Percentiles rank a stretch among this genome's conserved stretches.
phyloP scores from a whole-genome alignment of 2,113 vertebrate species.

The Notothenia rossii region DNA sequence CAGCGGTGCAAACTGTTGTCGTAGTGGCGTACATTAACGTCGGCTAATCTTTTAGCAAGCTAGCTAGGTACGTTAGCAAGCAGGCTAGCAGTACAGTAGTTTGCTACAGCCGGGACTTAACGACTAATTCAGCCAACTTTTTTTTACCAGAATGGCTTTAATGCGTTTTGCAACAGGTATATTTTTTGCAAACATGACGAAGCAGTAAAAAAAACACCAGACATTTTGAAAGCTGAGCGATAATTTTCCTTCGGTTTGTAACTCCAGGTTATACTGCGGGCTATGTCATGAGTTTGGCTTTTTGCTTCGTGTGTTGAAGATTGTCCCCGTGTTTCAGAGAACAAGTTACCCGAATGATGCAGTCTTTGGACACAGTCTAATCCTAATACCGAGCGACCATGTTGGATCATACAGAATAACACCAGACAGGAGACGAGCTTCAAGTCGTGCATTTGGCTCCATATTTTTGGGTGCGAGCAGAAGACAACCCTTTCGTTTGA shows the following conservation, averaged over 20 bases:
- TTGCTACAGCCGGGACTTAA: conserved; percentile 7
- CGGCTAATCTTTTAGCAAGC: conserved; percentile 59
- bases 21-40: conserved; percentile 21
- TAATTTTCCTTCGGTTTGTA: background rate
- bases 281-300: conserved; percentile 37
- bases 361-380: conserved; percentile 47
- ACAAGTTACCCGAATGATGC: conserved; percentile 45
- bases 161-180: conserved; percentile 57
- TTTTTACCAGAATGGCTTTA: conserved; percentile 34
- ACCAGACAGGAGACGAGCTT: conserved; percentile 21
- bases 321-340: conserved; percentile 7
- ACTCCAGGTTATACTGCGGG: background rate
- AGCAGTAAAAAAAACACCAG: background rate
- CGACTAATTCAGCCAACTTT: conserved; percentile 24
- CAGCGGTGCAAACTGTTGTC: conserved; percentile 31
- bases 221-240: background rate
- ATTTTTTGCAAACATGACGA: conserved; percentile 3
- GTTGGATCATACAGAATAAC: conserved; percentile 67
- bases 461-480: conserved; percentile 50
- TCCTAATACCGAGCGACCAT: conserved; percentile 46
- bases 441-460: conserved; percentile 26
- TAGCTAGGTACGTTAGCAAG: conserved; percentile 58
- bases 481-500: conserved; percentile 43
- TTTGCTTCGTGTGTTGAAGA: conserved; percentile 45
- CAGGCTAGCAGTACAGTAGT: conserved; percentile 26